phyloP scores from a whole-genome alignment of 2,113 vertebrate species.

The Regulus satrapa region DNA sequence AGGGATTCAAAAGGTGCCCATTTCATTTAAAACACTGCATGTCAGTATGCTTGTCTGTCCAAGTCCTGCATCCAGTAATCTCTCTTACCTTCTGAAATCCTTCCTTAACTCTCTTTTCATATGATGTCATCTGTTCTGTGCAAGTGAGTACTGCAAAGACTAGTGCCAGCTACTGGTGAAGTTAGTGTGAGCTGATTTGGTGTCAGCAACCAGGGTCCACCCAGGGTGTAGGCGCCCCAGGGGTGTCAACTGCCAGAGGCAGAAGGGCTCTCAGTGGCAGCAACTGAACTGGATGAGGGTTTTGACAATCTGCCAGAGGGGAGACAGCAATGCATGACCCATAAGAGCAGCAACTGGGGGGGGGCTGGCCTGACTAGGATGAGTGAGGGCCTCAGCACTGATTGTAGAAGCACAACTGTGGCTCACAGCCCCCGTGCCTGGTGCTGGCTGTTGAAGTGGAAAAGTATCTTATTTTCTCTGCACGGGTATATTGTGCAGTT shows the following conservation, averaged over 20 bases:
- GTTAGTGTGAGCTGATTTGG: not conserved
- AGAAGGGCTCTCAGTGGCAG: not conserved
- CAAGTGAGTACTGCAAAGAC: not conserved
- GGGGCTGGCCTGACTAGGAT: fast-evolving
- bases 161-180: not conserved
- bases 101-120: not conserved
- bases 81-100: not conserved
- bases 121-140: not conserved
- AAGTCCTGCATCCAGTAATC: not conserved
- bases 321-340: not conserved
- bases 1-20: not conserved
- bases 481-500: not conserved
- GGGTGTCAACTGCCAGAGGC: not conserved
- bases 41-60: not conserved
- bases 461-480: not conserved
- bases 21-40: not conserved
- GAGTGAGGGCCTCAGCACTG: not conserved
- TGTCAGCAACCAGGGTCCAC: not conserved
- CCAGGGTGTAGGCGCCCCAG: fast-evolving
- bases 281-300: not conserved
- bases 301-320: not conserved
- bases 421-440: not conserved
- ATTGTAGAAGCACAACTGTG: not conserved
- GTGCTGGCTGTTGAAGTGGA: too few species aligned
- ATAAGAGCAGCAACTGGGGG: not conserved